A percentile compares a stretch with the other conserved stretches of the same genome.
phyloP scores from a whole-genome alignment of 2,797 vertebrate species.

The Phrynocephalus guinanensis region DNA sequence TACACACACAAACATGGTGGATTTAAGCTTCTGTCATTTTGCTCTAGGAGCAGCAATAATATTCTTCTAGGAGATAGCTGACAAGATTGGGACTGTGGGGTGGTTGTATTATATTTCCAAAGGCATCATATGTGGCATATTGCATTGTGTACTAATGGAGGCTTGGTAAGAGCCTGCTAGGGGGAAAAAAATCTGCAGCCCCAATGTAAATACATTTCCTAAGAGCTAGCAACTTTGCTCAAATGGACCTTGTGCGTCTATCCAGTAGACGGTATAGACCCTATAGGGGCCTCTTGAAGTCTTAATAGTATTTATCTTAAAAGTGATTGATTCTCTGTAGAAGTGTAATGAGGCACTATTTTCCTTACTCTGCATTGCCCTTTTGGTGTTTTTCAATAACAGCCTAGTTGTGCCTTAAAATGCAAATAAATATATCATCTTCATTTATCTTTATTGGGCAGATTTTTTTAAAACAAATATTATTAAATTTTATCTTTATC shows the following conservation, averaged over 20 bases:
- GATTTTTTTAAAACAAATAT: neutral
- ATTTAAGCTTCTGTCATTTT: neutral
- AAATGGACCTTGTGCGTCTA: neutral
- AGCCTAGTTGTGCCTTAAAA: constrained; percentile 7
- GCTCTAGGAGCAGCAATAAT: neutral
- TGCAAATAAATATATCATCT: neutral
- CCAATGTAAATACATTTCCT: constrained; percentile 23
- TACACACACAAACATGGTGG: no score
- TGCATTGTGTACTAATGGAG: constrained; percentile 9
- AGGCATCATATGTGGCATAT: neutral
- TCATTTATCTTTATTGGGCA: neutral
- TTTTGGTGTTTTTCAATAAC: neutral
- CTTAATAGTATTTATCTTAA: constrained; percentile 5
- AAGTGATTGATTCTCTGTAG: constrained; percentile 5
- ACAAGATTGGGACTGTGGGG: neutral
- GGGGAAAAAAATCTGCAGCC: neutral
- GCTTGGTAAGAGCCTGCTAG: neutral
- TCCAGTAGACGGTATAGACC: neutral
- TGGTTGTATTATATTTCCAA: neutral
- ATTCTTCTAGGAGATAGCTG: neutral
- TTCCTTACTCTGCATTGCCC: neutral
- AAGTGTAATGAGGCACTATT: neutral
- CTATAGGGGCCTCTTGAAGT: constrained; percentile 11
- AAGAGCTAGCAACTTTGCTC: constrained; percentile 22
- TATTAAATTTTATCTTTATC: neutral